These are phyloP conservation scores for Zaprionus lachaisei DNA, from an alignment of 1,140 invertebrate species.

Conservation along the genomic window DNA sequence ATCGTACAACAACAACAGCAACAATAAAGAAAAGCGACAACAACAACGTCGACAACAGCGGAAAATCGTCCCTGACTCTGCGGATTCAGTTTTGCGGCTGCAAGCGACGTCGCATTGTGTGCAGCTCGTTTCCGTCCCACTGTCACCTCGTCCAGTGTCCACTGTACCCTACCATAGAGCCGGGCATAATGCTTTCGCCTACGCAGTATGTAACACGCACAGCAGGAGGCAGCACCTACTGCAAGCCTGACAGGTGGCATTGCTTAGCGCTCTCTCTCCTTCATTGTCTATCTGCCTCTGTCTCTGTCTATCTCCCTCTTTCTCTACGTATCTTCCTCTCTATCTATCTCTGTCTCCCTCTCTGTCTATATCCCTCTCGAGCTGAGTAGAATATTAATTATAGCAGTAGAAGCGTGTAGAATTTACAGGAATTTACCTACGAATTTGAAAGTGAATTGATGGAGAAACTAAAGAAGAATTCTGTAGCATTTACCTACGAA, in stretches of 20 bases:
- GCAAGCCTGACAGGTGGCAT: constrained; percentile 11
- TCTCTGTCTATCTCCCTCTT: background rate
- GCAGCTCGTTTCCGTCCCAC: constrained; percentile 65
- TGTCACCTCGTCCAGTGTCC: constrained; percentile 28
- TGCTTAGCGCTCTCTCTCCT: background rate
- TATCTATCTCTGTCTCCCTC: background rate
- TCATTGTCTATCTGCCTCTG: background rate
- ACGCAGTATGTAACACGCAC: constrained; percentile 11
- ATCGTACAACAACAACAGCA: constrained; percentile 6
- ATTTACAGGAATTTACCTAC: background rate
- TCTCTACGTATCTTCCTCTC: background rate
- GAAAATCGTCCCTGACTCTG: constrained; percentile 66
- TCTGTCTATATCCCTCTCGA: background rate
- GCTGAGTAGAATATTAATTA: background rate
- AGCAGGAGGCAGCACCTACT: constrained; percentile 7
- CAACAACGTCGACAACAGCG: constrained; percentile 3
- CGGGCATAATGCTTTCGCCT: constrained; percentile 16
- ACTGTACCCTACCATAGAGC: constrained; percentile 22
- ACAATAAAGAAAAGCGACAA: background rate
- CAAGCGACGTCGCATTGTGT: constrained; percentile 60
- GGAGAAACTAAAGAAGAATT: too few species aligned
- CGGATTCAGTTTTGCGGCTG: constrained; percentile 32
- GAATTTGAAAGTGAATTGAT: background rate
- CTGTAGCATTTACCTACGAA: too few species aligned
- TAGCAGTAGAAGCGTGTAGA: background rate